Base-by-base conservation (phyloP, 2,888 invertebrate genomes). In the Eucera pruinosa region DNA sequence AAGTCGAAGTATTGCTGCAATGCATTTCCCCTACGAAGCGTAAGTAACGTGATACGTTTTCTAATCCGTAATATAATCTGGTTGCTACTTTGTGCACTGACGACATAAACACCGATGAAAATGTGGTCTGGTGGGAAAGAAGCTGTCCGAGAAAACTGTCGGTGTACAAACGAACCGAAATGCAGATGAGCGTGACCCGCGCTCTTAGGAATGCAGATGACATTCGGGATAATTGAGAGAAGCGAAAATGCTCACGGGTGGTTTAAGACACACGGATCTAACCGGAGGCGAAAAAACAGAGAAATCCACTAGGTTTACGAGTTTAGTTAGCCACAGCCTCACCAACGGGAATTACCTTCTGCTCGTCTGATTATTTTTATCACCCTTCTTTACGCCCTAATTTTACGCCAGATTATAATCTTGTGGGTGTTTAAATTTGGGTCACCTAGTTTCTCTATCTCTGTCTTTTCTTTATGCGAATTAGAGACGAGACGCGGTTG, bases 191-290 rank as follows among this genome's bases (percentile, higher is more conserved):
- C 36, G 3, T 39, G 30, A 45, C 23, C 65, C 61, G 25, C 60
- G 47, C 11, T n/a, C 30, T 52, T 13, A 52, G 52, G 36, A 70
- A 72, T 68, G 69, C 73, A 77, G 72, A 78, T 74, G 75, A 79
- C 71, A 76, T 48, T 66, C 43, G 4, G 65, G 60, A 72, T 71
- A 82, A 75, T 70, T 67, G 75, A 65, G 70, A 50, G 55, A 30
- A 68, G 47, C 9, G 57, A 69, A 70, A 75, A 72, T n/a, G 54
- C 23, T 57, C n/a, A 33, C 25, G 36, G 64, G 54, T 60, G 57
- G 52, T 71, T 70, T 57, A 47, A 69, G 71, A 65, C 55, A 43
- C 1, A 18, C 20, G 52, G 18, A 9, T 27, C 11, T 5, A 3
- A 23, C 23, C 7, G 39, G 23, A 55, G 39, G 13, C 25, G 33